These are phyloP conservation scores for Phymastichus coffea DNA, from an alignment of 1,140 invertebrate species.

Conservation along the genomic window DNA sequence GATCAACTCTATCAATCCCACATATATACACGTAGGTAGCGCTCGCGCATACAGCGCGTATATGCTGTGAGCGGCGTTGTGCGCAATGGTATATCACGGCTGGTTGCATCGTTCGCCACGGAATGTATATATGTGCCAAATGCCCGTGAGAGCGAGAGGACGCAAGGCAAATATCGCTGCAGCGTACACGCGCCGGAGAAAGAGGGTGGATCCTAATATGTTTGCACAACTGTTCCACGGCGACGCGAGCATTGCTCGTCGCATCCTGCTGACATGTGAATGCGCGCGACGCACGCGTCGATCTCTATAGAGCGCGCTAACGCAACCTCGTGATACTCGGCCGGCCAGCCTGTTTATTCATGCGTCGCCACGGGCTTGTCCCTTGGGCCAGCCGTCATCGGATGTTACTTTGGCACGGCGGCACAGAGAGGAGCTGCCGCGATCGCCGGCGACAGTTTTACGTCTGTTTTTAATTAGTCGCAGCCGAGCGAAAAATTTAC, in stretches of 20 bases:
- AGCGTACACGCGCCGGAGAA: background rate
- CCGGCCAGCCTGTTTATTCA: no score
- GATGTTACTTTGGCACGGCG: no score
- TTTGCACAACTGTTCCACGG: slow-evolving; percentile 19
- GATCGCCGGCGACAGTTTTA: background rate
- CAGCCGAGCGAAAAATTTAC: slow-evolving; percentile 4
- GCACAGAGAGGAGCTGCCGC: no score
- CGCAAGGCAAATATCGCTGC: background rate
- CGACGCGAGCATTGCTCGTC: background rate
- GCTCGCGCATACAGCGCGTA: background rate
- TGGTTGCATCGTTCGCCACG: no score
- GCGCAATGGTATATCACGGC: no score
- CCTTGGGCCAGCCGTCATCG: no score
- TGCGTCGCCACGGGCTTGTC: no score
- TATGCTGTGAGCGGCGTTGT: no score
- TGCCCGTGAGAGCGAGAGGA: background rate
- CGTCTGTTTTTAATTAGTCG: slow-evolving; percentile 20
- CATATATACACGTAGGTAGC: background rate
- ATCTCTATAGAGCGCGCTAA: background rate
- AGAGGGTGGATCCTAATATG: slow-evolving; percentile 16
- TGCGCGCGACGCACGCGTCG: slow-evolving; percentile 2
- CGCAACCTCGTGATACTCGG: no score
- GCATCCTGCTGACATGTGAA: background rate
- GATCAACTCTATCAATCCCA: no score
- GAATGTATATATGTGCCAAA: background rate